Base-by-base conservation (phyloP, 1,140 invertebrate species). In the Mizuhopecten yessoensis region DNA sequence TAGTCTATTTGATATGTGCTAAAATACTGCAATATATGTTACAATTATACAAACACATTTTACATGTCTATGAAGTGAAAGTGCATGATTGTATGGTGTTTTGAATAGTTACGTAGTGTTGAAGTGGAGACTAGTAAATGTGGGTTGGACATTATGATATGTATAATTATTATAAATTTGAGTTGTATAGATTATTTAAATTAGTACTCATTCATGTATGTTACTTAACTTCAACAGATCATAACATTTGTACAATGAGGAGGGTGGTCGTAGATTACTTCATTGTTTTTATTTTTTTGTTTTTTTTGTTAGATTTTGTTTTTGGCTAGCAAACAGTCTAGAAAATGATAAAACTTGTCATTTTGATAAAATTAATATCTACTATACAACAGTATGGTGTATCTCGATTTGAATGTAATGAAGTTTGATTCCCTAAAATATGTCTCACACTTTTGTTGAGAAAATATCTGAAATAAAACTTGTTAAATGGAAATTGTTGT, bases 21-120 rank as follows among this genome's bases (percentile, higher is more conserved):
- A 75, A 75, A 75, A 75, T 75, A 75, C 57, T 75, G 57, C 57
- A 75, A 75, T 75, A 75, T 75, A 75, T 75, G 57, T 75, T 75
- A 75, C 1, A 75, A 75, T 75, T 75, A 75, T 75, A n/a, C 45
- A 49, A 49, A 49, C 57, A n/a, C 57, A 75, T 75, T 75, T 75
- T 75, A 75, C 57, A 75, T 75, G 23, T 75, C 23, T 75, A n/a
- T 75, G 57, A 75, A 29, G n/a, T 75, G 57, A 75, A 75, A 75
- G 57, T 75, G 57, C 57, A 75, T 75, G 57, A 75, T 75, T 75
- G 57, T 75, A 75, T 75, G 57, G 57, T 9, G 57, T 75, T 75
- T 75, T 75, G 57, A 75, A 75, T 75, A 75, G 57, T 75, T 75
- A 49, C 20, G 15, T 49, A 75, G 57, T 75, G 57, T 75, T 75